Percentiles rank a stretch among this genome's conserved stretches.
Conservation (phyloP, 1,140 invertebrate genomes). For the Battus philenor region DNA sequence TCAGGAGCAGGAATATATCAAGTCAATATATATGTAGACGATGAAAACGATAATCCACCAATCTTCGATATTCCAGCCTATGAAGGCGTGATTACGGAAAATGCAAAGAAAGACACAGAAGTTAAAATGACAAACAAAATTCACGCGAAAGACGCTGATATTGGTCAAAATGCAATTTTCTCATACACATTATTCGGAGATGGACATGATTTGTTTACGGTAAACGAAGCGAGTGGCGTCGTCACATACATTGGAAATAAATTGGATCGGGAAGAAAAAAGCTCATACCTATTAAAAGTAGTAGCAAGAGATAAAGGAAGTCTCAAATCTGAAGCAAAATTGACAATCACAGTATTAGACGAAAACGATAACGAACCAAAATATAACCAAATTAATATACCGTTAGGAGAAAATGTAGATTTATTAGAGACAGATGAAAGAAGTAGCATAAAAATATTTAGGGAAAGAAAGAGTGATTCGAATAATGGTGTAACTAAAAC, state of each 20-base stretch:
- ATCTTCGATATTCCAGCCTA: constrained; percentile 84
- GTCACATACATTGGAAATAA: constrained; percentile 78
- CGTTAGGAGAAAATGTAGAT: constrained; percentile 80
- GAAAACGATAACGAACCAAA: constrained; percentile 90
- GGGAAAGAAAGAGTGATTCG: constrained; percentile 52
- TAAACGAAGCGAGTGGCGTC: constrained; percentile 82
- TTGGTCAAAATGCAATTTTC: constrained; percentile 86
- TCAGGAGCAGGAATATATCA: constrained; percentile 85
- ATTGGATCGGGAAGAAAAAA: constrained; percentile 85
- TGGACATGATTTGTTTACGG: constrained; percentile 84
- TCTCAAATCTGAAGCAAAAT: constrained; percentile 81
- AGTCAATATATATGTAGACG: constrained; percentile 87
- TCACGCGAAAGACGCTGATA: constrained; percentile 85
- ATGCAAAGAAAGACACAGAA: constrained; percentile 83
- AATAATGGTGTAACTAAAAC: constrained; percentile 44
- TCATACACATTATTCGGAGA: constrained; percentile 84
- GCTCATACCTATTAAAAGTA: constrained; percentile 82
- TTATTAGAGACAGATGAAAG: constrained; percentile 78
- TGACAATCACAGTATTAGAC: constrained; percentile 85
- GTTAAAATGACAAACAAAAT: constrained; percentile 82
- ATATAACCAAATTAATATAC: constrained; percentile 81
- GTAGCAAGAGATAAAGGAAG: constrained; percentile 86
- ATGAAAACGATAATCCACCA: constrained; percentile 95
- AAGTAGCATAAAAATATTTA: constrained; percentile 60
- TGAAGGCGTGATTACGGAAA: constrained; percentile 88